A percentile compares a stretch with the other conserved stretches of the same genome.
Evolutionary conservation across 2,888 invertebrate genomes (phyloP).

Genomic region (Pheosia gnoma): DNA sequence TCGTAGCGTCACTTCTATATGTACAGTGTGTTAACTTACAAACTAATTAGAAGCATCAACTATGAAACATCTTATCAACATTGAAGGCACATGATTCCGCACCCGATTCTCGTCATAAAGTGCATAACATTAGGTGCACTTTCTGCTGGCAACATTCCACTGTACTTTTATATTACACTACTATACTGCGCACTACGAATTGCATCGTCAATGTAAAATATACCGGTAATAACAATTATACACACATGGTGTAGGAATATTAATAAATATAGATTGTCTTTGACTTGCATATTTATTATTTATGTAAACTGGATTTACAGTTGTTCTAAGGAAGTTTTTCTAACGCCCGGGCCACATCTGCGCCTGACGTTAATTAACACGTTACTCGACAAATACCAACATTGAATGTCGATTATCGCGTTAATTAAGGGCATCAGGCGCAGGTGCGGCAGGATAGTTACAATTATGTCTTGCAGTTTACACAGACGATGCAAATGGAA

Average conservation of each 20-base stretch:
- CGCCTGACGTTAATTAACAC: no score
- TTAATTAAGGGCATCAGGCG: no score
- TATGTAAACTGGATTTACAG: no score
- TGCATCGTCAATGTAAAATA: conserved; percentile 31
- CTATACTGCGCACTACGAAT: conserved; percentile 46
- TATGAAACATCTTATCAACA: conserved; percentile 80
- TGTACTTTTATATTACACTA: conserved; percentile 49
- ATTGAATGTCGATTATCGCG: no score
- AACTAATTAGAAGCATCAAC: conserved; percentile 81
- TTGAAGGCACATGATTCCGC: conserved; percentile 84
- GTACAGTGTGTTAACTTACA: conserved; percentile 76
- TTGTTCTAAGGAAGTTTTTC: no score
- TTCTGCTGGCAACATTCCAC: conserved; percentile 58
- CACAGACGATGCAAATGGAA: conserved; percentile 35
- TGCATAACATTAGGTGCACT: conserved; percentile 68
- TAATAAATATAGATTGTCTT: no score
- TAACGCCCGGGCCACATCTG: no score
- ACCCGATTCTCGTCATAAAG: conserved; percentile 73
- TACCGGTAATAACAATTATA: background rate
- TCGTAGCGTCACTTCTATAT: conserved; percentile 75
- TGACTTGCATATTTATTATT: no score
- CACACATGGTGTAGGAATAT: no score
- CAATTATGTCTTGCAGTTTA: conserved; percentile 9
- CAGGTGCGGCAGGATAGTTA: background rate
- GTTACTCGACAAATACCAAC: no score